Conservation (phyloP, 2,888 invertebrate species). For the Vannuccia rotundouncinata region DNA sequence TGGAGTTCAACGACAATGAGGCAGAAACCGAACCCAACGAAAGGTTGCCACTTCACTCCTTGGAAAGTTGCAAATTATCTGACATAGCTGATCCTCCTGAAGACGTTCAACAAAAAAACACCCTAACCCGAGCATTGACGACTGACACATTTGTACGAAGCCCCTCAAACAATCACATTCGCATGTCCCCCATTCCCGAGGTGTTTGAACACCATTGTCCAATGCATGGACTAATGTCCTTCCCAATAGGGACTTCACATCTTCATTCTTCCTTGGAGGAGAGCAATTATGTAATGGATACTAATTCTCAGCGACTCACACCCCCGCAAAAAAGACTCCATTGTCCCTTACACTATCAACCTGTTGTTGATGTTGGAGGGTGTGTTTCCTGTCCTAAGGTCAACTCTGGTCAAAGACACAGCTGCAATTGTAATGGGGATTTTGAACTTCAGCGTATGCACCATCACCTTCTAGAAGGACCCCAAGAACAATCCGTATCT, state of each 20-base stretch:
- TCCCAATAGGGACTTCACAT: constrained; percentile 18
- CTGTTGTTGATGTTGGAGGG: background rate
- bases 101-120: background rate
- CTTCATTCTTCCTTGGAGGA: background rate
- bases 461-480: background rate
- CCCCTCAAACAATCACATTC: constrained; percentile 15
- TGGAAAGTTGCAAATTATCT: background rate
- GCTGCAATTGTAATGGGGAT: background rate
- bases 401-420: background rate
- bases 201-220: constrained; percentile 33
- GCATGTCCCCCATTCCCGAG: background rate
- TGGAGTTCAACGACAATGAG: background rate
- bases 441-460: background rate
- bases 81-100: background rate
- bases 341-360: background rate
- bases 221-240: constrained; percentile 22
- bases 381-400: background rate
- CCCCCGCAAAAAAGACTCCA: background rate
- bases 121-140: background rate
- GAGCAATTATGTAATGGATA: background rate
- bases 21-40: background rate
- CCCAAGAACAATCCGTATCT: background rate
- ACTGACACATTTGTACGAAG: constrained; percentile 29
- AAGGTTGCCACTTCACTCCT: background rate
- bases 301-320: background rate